Conservation (phyloP, 2,888 invertebrate species). For the Kryphioiulus occultus region DNA sequence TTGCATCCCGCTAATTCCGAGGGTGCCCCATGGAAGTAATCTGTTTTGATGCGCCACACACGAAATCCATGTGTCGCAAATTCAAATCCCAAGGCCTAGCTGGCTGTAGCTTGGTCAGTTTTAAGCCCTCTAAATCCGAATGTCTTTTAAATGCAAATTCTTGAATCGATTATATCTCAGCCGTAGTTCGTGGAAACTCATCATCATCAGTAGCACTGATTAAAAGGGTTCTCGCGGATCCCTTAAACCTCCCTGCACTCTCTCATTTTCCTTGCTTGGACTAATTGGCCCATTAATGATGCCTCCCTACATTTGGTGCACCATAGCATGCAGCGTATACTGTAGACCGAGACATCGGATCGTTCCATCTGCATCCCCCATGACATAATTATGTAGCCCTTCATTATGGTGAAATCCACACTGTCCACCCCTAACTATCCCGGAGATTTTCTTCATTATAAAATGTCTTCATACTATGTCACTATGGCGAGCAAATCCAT, state of each 20-base stretch:
- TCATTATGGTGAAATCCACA: conserved; percentile 23
- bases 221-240: conserved; percentile 8
- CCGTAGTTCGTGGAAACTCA: conserved; percentile 17
- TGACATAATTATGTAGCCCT: conserved; percentile 15
- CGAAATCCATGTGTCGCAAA: neutral
- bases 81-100: neutral
- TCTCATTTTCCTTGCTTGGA: conserved; percentile 4
- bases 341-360: conserved; percentile 1
- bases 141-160: conserved; percentile 23
- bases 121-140: conserved; percentile 17
- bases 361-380: conserved; percentile 17
- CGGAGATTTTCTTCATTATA: conserved; percentile 17
- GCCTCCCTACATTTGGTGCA: neutral
- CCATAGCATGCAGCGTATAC: too few species aligned
- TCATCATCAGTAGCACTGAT: conserved; percentile 23
- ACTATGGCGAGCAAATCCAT: conserved; percentile 15
- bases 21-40: neutral
- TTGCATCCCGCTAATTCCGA: neutral
- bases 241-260: conserved; percentile 9
- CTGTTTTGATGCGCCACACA: neutral
- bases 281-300: conserved; percentile 23
- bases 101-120: neutral
- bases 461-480: neutral
- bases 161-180: neutral
- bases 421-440: conserved; percentile 16